A percentile compares a stretch with the other conserved stretches of the same genome.
phyloP scores from a whole-genome alignment of 2,888 invertebrate genomes.

The Venusia cambrica region DNA sequence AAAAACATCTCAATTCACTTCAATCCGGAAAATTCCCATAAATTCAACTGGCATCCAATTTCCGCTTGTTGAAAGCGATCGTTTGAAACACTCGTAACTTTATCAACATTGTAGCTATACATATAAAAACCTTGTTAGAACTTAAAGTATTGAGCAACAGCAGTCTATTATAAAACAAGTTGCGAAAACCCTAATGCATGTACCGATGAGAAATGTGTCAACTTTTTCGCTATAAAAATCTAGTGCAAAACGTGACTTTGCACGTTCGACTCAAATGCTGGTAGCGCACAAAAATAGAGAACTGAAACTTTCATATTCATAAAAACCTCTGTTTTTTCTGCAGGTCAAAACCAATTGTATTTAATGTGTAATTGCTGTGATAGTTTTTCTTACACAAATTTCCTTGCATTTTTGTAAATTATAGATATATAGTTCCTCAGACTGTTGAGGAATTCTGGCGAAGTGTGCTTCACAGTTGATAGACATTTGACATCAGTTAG shows the following conservation, averaged over 20 bases:
- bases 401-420: no score
- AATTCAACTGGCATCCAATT: slow-evolving; percentile 21
- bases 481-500: no score
- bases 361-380: no score
- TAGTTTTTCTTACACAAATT: no score
- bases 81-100: slow-evolving; percentile 15
- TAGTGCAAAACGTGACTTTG: slow-evolving; percentile 39
- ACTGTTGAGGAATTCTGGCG: no score
- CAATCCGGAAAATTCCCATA: slow-evolving; percentile 15
- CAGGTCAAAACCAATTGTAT: no score
- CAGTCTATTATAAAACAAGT: slow-evolving; percentile 21
- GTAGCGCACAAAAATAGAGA: not conserved
- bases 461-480: no score
- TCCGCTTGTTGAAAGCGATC: slow-evolving; percentile 20
- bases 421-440: no score
- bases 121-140: slow-evolving; percentile 9
- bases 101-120: slow-evolving; percentile 4
- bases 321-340: no score
- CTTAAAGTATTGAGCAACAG: slow-evolving; percentile 21
- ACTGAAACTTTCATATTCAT: no score
- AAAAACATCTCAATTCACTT: no score
- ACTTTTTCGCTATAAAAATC: slow-evolving; percentile 35
- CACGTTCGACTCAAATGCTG: slow-evolving; percentile 33
- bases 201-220: slow-evolving; percentile 37
- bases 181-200: slow-evolving; percentile 27